A percentile compares a stretch with the other conserved stretches of the same genome.
Evolutionary conservation across 2,888 invertebrate genomes (phyloP).

Genomic region (Drosophila formosana): DNA sequence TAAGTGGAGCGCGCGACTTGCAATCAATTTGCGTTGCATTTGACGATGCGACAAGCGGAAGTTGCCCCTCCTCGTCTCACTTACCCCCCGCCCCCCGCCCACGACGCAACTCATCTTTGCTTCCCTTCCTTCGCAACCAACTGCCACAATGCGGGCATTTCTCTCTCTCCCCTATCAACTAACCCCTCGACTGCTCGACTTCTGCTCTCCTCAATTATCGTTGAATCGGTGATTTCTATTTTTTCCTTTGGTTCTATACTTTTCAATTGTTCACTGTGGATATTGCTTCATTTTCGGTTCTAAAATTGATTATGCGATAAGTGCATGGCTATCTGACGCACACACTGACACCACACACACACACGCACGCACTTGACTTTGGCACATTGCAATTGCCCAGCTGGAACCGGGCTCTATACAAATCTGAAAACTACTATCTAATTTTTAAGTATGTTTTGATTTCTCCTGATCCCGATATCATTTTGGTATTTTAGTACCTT

Average conservation of each 20-base stretch:
- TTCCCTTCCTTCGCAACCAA: conserved; percentile 3
- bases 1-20: conserved; percentile 52
- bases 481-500: too few relatives aligned
- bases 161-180: not conserved
- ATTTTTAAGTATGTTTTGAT: too few relatives aligned
- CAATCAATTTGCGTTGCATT: conserved; percentile 74
- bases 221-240: conserved; percentile 46
- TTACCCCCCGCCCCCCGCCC: not conserved
- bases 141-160: conserved; percentile 24
- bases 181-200: not conserved
- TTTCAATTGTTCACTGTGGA: conserved; percentile 42
- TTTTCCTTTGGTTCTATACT: conserved; percentile 12
- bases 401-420: too few relatives aligned
- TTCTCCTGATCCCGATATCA: too few relatives aligned
- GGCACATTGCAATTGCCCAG: too few relatives aligned
- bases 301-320: conserved; percentile 56
- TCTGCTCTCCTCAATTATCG: conserved; percentile 47
- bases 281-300: conserved; percentile 28
- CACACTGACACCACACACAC: conserved; percentile 14
- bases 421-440: too few relatives aligned
- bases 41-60: conserved; percentile 48
- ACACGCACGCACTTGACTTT: conserved; percentile 7
- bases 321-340: conserved; percentile 38
- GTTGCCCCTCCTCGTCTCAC: conserved; percentile 10
- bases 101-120: not conserved